Conservation (phyloP, 2,888 invertebrate species). For the Xanthorhoe spadicearia region DNA sequence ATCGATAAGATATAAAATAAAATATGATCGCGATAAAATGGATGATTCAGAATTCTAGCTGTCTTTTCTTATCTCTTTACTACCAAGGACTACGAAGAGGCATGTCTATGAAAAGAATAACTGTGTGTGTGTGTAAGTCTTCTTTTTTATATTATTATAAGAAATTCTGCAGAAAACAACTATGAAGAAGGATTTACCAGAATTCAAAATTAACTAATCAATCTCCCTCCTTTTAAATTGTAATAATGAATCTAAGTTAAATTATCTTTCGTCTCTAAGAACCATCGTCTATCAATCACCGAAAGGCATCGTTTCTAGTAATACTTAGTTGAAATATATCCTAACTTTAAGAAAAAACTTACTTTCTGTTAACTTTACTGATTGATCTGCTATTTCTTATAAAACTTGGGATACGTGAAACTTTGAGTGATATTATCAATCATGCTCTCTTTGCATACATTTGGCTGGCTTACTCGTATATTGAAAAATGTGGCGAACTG, state of each 20-base stretch:
- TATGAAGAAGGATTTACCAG: not conserved
- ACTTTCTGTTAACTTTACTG: slow-evolving; percentile 22
- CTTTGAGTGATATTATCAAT: slow-evolving; percentile 11
- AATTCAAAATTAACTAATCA: not conserved
- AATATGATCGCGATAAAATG: no score
- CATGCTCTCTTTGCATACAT: slow-evolving; percentile 1
- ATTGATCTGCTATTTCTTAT: slow-evolving; percentile 23
- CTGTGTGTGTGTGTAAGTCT: no score
- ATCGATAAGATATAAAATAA: no score
- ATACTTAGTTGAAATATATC: slow-evolving; percentile 20
- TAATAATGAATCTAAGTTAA: slow-evolving; percentile 2
- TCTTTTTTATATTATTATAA: not conserved
- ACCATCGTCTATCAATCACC: slow-evolving; percentile 27
- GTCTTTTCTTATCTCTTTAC: not conserved
- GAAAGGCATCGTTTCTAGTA: slow-evolving; percentile 11
- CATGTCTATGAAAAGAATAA: no score
- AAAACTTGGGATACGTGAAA: slow-evolving; percentile 15
- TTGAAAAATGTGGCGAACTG: no score
- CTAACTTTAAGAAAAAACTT: slow-evolving; percentile 4
- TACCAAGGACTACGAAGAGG: no score
- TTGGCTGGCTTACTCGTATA: not conserved
- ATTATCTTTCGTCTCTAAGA: slow-evolving; percentile 11
- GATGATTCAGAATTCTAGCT: no score
- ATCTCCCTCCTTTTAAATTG: not conserved
- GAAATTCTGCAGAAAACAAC: not conserved